Percentiles rank a stretch among this genome's conserved stretches.
These are phyloP conservation scores for Rhagoletis zephyria DNA, from an alignment of 1,140 invertebrate genomes.

Conservation along the genomic window DNA sequence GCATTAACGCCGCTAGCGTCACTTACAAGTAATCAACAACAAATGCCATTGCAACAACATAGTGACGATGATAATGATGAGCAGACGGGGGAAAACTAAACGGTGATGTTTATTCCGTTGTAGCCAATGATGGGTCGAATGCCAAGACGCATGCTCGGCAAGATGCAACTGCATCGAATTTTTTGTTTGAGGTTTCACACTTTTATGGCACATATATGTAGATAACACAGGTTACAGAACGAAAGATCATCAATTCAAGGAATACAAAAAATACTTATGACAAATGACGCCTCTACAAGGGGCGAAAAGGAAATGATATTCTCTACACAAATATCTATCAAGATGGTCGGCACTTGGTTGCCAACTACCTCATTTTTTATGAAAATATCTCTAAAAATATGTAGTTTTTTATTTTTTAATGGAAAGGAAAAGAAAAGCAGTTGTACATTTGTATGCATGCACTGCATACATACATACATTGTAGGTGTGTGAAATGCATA, in stretches of 20 bases:
- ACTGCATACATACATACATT: too few species aligned
- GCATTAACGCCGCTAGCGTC: neutral
- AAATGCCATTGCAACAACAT: neutral
- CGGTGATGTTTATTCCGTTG: too few species aligned
- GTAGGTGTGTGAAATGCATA: neutral
- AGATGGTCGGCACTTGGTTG: neutral
- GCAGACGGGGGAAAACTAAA: neutral
- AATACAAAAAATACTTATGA: neutral
- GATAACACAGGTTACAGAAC: neutral
- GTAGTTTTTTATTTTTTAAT: neutral
- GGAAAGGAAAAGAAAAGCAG: neutral
- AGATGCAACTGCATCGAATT: neutral
- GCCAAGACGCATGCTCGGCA: too few species aligned
- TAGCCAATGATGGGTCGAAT: too few species aligned
- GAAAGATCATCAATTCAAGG: neutral
- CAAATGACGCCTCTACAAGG: neutral
- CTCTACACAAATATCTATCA: neutral
- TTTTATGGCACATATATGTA: neutral
- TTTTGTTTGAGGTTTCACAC: neutral
- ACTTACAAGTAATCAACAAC: neutral
- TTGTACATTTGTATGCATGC: neutral
- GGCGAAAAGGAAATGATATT: neutral
- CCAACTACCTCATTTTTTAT: constrained; percentile 46
- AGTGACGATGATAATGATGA: constrained; percentile 26
- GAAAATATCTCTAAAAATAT: constrained; percentile 6